phyloP scores from a whole-genome alignment of 2,888 invertebrate species.

The Nemoura dubitans region DNA sequence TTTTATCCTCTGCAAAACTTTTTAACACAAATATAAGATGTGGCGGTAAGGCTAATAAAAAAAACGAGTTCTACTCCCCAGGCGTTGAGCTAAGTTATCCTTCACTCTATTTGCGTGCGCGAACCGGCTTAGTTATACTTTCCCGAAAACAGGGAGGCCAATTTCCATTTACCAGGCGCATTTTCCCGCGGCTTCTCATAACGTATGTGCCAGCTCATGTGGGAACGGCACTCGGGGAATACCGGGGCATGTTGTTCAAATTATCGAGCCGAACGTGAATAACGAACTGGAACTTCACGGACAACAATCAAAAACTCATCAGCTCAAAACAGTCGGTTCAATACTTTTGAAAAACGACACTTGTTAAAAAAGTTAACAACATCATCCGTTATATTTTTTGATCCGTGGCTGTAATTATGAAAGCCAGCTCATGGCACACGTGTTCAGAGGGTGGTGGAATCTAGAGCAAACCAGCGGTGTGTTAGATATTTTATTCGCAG shows the following conservation, averaged over 20 bases:
- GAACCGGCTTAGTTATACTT: not conserved
- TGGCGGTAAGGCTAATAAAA: not conserved
- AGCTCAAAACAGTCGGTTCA: not conserved
- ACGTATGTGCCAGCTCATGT: not conserved
- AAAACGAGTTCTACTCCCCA: not conserved
- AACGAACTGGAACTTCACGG: constrained; percentile 7
- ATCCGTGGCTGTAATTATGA: not conserved
- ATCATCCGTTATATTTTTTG: not conserved
- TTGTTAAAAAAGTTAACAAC: not conserved
- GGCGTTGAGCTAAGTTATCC: not conserved
- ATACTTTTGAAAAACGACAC: not conserved
- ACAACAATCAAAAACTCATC: not conserved
- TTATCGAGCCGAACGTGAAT: not conserved
- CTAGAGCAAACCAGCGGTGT: not conserved
- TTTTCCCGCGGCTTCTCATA: not conserved
- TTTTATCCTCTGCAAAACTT: not conserved
- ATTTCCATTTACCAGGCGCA: not conserved
- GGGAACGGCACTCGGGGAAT: not conserved
- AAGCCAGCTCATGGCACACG: not conserved
- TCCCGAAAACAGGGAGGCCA: not conserved
- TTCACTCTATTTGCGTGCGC: constrained; percentile 1
- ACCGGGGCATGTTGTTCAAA: not conserved
- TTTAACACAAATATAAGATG: not conserved
- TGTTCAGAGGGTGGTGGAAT: not conserved
- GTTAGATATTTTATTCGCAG: not conserved